A percentile compares a stretch with the other conserved stretches of the same genome.
These are phyloP conservation scores for Ciona savignyi DNA, from an alignment of 23 tunicate genomes.

Conservation along the genomic window DNA sequence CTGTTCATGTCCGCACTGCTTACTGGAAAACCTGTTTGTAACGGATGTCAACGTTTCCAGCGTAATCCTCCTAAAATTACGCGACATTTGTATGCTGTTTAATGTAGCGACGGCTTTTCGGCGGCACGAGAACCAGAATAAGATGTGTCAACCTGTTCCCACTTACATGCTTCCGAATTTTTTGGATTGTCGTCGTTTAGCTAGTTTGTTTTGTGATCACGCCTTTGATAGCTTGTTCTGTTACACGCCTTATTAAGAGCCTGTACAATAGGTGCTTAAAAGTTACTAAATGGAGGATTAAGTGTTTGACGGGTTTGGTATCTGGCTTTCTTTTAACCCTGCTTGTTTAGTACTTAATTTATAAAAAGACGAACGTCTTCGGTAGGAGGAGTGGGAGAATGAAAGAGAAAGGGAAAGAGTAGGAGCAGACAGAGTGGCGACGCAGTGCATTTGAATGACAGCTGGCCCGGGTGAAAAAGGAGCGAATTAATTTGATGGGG, in stretches of 20 bases:
- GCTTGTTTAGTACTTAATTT: background rate
- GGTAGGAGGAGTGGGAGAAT: slow-evolving; percentile 17
- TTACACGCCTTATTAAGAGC: background rate
- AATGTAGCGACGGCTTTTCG: too few relatives aligned
- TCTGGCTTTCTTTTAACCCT: background rate
- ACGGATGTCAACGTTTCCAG: too few relatives aligned
- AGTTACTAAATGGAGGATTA: background rate
- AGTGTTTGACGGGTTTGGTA: background rate
- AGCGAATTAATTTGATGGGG: slow-evolving; percentile 45
- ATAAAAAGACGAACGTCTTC: background rate
- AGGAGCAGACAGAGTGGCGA: slow-evolving; percentile 33
- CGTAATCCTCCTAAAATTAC: too few relatives aligned
- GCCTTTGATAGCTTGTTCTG: too few relatives aligned
- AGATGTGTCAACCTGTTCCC: too few relatives aligned
- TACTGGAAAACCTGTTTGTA: too few relatives aligned
- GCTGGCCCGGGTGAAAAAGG: slow-evolving; percentile 33
- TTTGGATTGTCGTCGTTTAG: too few relatives aligned
- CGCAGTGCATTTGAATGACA: slow-evolving; percentile 12
- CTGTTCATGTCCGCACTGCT: too few relatives aligned
- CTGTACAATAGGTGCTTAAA: background rate
- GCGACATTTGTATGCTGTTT: too few relatives aligned
- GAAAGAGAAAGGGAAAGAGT: slow-evolving; percentile 20
- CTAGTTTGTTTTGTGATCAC: too few relatives aligned
- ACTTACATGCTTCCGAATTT: too few relatives aligned
- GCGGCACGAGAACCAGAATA: too few relatives aligned